Percentiles rank a stretch among this genome's conserved stretches.
phyloP scores from a whole-genome alignment of 2,113 vertebrate genomes.

The Menidia beryllina region DNA sequence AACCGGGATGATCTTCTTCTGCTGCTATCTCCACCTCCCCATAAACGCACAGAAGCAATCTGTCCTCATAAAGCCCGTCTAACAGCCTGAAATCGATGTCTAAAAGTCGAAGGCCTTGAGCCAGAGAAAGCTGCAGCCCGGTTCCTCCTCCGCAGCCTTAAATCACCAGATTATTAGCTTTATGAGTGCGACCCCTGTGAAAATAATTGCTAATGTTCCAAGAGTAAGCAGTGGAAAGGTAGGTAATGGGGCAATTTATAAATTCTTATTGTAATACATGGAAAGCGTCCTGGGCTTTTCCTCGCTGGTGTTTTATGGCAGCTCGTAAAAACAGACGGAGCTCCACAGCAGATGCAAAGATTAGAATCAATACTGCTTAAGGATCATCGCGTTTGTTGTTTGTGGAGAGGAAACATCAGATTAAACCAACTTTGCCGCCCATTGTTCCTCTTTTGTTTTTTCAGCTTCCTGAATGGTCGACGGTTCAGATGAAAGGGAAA shows the following conservation, averaged over 20 bases:
- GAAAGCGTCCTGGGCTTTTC: constrained; percentile 83
- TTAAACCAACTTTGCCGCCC: constrained; percentile 6
- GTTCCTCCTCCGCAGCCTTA: constrained; percentile 67
- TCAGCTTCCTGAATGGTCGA: neutral
- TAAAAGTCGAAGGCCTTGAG: constrained; percentile 49
- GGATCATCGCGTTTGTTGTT: constrained; percentile 53
- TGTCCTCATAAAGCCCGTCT: constrained; percentile 67
- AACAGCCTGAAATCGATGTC: constrained; percentile 67
- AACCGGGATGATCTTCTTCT: constrained; percentile 27
- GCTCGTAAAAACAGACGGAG: constrained; percentile 79
- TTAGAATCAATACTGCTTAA: constrained; percentile 80
- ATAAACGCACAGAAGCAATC: constrained; percentile 70
- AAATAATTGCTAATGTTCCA: constrained; percentile 88
- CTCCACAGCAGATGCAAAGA: constrained; percentile 70
- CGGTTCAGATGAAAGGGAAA: neutral
- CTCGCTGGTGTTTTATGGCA: constrained; percentile 79
- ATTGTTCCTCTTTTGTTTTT: neutral
- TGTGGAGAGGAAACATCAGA: constrained; percentile 28
- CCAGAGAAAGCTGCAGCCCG: constrained; percentile 46
- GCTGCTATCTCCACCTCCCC: constrained; percentile 36
- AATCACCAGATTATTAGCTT: constrained; percentile 85
- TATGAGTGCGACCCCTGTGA: constrained; percentile 82
- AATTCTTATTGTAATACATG: constrained; percentile 85
- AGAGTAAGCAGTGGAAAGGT: constrained; percentile 85
- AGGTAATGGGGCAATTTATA: constrained; percentile 87